Evolutionary conservation across 2,888 invertebrate genomes (phyloP).

Genomic region (Drosophila mimetica): DNA sequence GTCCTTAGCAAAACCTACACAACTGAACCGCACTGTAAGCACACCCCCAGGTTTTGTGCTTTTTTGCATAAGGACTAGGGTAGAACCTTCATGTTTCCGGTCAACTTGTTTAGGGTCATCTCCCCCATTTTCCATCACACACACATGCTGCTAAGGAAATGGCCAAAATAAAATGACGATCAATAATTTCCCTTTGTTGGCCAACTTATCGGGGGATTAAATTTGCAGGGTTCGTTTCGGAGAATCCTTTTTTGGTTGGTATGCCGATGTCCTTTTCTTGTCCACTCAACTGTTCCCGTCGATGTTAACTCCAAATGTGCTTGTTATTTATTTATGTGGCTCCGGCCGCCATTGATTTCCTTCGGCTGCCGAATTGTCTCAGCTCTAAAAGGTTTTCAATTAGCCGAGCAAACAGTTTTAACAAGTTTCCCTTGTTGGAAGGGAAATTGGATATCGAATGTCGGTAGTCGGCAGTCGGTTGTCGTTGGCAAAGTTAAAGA

Average conservation of each 20-base stretch:
- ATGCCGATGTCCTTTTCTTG: slow-evolving; percentile 48
- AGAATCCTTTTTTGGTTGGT: slow-evolving; percentile 44
- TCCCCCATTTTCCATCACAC: background rate
- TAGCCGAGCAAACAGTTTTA: slow-evolving; percentile 52
- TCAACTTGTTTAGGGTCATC: slow-evolving; percentile 49
- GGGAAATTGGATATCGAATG: slow-evolving; percentile 41
- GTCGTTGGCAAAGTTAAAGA: slow-evolving; percentile 19
- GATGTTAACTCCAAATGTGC: slow-evolving; percentile 39
- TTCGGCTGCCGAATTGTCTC: slow-evolving; percentile 45
- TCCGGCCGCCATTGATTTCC: slow-evolving; percentile 21
- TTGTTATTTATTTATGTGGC: slow-evolving; percentile 54
- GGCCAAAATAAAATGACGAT: slow-evolving; percentile 68
- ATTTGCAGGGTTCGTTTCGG: slow-evolving; percentile 59
- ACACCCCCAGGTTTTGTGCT: slow-evolving; percentile 23
- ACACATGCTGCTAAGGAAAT: slow-evolving; percentile 60
- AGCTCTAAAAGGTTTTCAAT: slow-evolving; percentile 51
- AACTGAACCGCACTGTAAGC: slow-evolving; percentile 13
- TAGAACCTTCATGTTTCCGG: slow-evolving; percentile 50
- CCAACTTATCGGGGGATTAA: slow-evolving; percentile 69
- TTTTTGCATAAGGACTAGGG: slow-evolving; percentile 37
- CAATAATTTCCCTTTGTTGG: slow-evolving; percentile 67
- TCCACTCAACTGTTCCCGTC: slow-evolving; percentile 35
- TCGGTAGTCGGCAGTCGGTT: slow-evolving; percentile 20
- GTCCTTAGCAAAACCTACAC: background rate
- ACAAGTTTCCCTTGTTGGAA: slow-evolving; percentile 37